Evolutionary conservation across 2,113 vertebrate genomes (phyloP).

Genomic region (Theristicus caerulescens): DNA sequence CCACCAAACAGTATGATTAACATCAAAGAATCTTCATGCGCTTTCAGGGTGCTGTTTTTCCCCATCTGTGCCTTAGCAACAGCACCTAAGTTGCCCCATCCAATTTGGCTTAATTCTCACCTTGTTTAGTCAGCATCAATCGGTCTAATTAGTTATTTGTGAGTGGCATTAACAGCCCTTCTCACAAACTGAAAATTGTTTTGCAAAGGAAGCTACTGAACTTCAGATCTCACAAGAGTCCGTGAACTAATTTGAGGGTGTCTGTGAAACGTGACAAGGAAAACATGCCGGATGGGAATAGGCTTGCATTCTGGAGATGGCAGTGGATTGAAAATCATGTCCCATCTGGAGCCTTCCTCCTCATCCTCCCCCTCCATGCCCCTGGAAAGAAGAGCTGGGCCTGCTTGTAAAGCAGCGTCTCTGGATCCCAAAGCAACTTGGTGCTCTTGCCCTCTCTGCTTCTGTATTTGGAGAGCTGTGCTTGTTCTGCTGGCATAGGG

Average conservation of each 20-base stretch:
- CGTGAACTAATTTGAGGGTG: background rate
- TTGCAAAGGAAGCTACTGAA: background rate
- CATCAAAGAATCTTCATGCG: background rate
- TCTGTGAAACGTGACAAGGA: background rate
- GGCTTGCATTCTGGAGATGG: background rate
- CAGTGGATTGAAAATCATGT: background rate
- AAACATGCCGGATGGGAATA: background rate
- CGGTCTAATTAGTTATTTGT: background rate
- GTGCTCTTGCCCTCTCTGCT: background rate
- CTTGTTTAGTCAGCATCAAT: background rate
- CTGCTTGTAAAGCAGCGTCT: background rate
- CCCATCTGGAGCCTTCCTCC: background rate
- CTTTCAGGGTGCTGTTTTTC: background rate
- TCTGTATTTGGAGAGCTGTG: background rate
- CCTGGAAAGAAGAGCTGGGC: background rate
- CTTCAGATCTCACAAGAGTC: background rate
- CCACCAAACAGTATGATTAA: background rate
- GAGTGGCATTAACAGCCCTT: background rate
- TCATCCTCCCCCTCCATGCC: background rate
- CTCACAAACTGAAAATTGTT: background rate
- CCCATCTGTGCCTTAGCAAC: background rate
- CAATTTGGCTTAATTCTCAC: background rate
- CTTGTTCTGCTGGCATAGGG: background rate
- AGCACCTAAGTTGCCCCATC: background rate
- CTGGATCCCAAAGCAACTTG: background rate